Base-by-base conservation (phyloP, 2,797 vertebrate species). In the Platyrinchus mystaceus region DNA sequence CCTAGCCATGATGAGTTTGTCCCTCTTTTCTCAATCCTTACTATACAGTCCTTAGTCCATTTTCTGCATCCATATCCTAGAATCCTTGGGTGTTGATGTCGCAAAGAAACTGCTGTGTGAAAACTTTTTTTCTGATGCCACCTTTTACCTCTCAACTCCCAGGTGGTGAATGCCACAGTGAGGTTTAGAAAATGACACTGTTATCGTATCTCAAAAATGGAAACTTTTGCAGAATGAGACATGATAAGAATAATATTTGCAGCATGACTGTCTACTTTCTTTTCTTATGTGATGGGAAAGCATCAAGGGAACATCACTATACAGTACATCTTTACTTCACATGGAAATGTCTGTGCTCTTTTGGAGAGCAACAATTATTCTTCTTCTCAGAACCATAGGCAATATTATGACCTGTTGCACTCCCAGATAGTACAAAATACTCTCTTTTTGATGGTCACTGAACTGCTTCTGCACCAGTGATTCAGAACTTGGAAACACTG, bases 391-490 rank as follows among this genome's bases (percentile, higher is more conserved):
- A 96, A 50, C 30, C 36, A n/a, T 12, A 77, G 9, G 4, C 28
- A 34, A 7, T 84, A 7, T 56, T 84, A 14, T 66, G n/a, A 58
- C 20, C 47, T 60, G 49, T 37, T 66, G 18, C 9, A 34, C 26
- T 24, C 13, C 34, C 7, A 70, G n/a, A 62, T 20, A 92, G 18
- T 44, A 37, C 20, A 89, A 93, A 93, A 76, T 39, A 37, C 12
- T 80, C 63, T 67, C 36, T 44, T 27, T 30, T 46, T 21, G 4
- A 44, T 56, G 20, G 14, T 24, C 47, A 52, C 37, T 39, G 62
- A 90, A 87, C 67, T 73, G 36, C 56, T 78, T 86, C 83, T 49
- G 86, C 5, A 16, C 79, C 89, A 64, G 32, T 89, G 76, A 86
- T 87, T 96, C 63, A 53, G 49, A 87, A 53, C 8, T 50, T n/a